Conservation (phyloP, 2,113 vertebrate species). For the Xerus inauris region DNA sequence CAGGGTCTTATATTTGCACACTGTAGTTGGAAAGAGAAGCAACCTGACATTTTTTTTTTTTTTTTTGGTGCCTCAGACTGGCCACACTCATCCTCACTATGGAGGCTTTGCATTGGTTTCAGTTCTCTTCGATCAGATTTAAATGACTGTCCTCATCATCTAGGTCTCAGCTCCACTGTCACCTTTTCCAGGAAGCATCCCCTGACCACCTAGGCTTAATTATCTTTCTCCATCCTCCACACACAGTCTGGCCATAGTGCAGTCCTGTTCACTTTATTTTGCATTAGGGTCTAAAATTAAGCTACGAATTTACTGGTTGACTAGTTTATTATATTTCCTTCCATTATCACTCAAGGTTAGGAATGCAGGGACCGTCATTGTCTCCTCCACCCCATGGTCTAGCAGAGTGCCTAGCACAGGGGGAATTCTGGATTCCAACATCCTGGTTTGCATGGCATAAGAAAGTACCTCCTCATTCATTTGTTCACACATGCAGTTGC, state of each 20-base stretch:
- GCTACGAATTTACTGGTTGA: not conserved
- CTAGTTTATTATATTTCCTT: not conserved
- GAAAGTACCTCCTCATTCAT: not conserved
- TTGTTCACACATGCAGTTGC: not conserved
- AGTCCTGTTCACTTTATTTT: not conserved
- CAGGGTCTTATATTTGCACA: not conserved
- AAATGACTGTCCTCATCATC: not conserved
- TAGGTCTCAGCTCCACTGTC: not conserved
- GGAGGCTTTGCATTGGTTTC: not conserved
- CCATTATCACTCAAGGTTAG: not conserved
- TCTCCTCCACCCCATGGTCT: not conserved
- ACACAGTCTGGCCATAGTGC: too few relatives aligned
- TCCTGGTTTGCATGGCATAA: not conserved
- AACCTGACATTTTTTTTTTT: not conserved
- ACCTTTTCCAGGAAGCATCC: not conserved
- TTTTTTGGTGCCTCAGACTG: not conserved
- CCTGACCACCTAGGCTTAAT: not conserved
- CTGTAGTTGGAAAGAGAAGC: not conserved
- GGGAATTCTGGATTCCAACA: not conserved
- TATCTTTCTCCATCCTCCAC: rapidly evolving
- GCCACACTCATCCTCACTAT: not conserved
- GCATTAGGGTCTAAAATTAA: not conserved
- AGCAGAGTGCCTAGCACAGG: not conserved
- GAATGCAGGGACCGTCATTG: not conserved
- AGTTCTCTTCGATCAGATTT: not conserved